Base-by-base conservation (phyloP, 2,113 vertebrate genomes). In the Setophaga coronata region DNA sequence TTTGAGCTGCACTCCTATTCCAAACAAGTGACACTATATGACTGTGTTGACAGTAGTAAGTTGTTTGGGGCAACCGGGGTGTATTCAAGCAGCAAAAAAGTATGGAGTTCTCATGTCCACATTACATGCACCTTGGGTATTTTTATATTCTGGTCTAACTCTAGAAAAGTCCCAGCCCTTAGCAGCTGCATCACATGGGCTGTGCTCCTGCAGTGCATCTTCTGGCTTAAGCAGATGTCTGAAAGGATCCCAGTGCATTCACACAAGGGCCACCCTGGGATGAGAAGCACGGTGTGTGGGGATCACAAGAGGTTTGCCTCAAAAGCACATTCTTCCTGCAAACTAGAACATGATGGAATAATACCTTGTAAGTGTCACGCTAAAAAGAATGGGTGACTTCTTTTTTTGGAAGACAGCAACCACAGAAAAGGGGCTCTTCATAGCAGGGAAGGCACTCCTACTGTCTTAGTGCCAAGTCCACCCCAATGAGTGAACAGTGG, bases 251-350 rank as follows among this genome's bases (percentile, higher is more conserved):
- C 48, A 54, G 51, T 4, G 23, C 51, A 62, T 2, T 7, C 1
- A 1, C 43, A 47, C 18, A 47, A 60, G 31, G 26, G 40, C 40
- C 24, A n/a, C 36, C n/a, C 31, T 33, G 31, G 1, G 2, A 42
- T 18, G 16, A 65, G 62, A 53, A 73, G 33, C 14, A 25, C 0
- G 0, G 50, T 17, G 9, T 1, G 0, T 2, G 16, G 56, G 18
- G 20, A 48, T 43, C 61, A 66, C 51, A 65, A 54, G 11, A 54
- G 3, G 7, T 42, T 3, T 77, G 17, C 45, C n/a, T 43, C 45
- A 42, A 73, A 73, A 90, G 36, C 1, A 2, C 34, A 34, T 47
- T 54, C 26, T 31, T 69, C 80, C 72, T 74, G 19, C 43, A 69
- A 87, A 36, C 61, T 65, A 47, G 36, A 71, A 50, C 43, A 17